Percentiles rank a stretch among this genome's conserved stretches.
These are phyloP conservation scores for Anastatus disparis DNA, from an alignment of 1,140 invertebrate species.

Conservation along the genomic window DNA sequence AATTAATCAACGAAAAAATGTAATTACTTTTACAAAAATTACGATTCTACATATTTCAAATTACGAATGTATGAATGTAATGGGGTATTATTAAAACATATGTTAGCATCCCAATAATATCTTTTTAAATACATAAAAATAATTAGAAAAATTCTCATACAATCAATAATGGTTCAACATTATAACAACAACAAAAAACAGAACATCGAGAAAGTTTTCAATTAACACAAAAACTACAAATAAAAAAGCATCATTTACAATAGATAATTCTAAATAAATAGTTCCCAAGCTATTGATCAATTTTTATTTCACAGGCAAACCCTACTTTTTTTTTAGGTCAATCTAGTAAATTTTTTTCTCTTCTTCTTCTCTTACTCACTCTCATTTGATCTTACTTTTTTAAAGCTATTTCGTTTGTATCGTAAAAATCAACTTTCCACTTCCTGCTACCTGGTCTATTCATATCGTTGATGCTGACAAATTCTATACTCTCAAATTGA, in stretches of 20 bases:
- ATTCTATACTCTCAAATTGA: slow-evolving; percentile 3
- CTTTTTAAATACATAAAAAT: too few species aligned
- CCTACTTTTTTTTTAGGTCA: background rate
- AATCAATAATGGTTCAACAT: background rate
- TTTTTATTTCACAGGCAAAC: background rate
- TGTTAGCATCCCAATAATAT: too few species aligned
- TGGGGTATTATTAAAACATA: too few species aligned
- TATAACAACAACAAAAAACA: background rate
- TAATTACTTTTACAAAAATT: too few species aligned
- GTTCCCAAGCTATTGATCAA: slow-evolving; percentile 2
- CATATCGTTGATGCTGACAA: background rate
- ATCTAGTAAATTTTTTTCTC: background rate
- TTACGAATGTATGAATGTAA: too few species aligned
- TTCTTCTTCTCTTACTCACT: background rate
- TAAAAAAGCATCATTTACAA: slow-evolving; percentile 15
- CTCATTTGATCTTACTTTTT: background rate
- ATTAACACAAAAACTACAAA: too few species aligned
- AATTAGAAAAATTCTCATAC: too few species aligned
- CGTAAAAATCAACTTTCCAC: slow-evolving; percentile 18
- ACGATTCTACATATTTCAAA: too few species aligned
- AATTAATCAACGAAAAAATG: too few species aligned
- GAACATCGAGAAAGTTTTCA: background rate
- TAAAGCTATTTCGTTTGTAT: background rate
- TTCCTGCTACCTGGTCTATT: background rate
- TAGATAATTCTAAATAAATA: slow-evolving; percentile 7